A percentile compares a stretch with the other conserved stretches of the same genome.
Evolutionary conservation across 2,797 vertebrate species (phyloP).

Genomic region (Sebastiscus tertius): DNA sequence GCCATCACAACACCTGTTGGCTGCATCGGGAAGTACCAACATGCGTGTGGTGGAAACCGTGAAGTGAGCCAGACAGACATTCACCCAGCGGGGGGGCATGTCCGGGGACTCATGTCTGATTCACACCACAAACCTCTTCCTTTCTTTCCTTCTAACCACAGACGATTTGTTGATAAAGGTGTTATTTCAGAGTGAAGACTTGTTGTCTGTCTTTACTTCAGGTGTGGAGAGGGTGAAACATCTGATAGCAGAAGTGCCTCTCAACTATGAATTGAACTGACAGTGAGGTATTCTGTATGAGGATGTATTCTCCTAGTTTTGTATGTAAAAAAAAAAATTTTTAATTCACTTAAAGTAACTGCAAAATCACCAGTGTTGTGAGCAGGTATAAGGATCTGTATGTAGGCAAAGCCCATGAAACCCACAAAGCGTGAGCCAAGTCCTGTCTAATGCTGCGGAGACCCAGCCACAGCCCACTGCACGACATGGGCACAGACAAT

Average conservation of each 20-base stretch:
- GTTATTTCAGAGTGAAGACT: background rate
- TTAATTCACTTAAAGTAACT: background rate
- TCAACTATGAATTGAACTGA: background rate
- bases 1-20: slow-evolving; percentile 1
- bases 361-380: background rate
- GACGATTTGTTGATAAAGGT: background rate
- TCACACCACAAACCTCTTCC: slow-evolving; percentile 40
- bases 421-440: slow-evolving; percentile 33
- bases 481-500: slow-evolving; percentile 65
- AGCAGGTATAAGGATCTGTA: slow-evolving; percentile 38
- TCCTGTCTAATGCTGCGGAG: slow-evolving; percentile 16
- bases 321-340: background rate
- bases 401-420: slow-evolving; percentile 45
- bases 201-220: background rate
- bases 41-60: background rate
- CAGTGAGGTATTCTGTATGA: background rate
- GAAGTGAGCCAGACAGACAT: slow-evolving; percentile 33
- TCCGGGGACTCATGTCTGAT: slow-evolving; percentile 43
- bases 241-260: background rate
- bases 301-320: background rate
- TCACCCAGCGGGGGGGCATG: slow-evolving; percentile 6
- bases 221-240: background rate
- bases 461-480: slow-evolving; percentile 38
- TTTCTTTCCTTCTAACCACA: background rate
- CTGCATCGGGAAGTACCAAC: background rate